Evolutionary conservation across 2,797 vertebrate species (phyloP).

Genomic region (Gallinago stenura): DNA sequence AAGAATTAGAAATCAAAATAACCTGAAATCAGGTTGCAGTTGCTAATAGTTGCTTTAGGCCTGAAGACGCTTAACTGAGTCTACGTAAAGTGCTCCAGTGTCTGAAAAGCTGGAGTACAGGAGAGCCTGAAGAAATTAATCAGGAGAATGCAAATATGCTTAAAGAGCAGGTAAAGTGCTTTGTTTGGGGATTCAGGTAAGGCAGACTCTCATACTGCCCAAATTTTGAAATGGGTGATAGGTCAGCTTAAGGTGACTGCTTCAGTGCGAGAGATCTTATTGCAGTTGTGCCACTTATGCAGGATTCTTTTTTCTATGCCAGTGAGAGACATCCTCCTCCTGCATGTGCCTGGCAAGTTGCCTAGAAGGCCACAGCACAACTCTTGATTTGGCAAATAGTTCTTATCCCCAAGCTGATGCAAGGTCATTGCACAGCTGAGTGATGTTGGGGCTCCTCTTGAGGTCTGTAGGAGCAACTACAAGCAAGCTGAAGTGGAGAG

Average conservation of each 20-base stretch:
- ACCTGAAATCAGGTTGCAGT: neutral
- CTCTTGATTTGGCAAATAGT: neutral
- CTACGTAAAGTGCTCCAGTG: neutral
- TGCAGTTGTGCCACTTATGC: fast-evolving
- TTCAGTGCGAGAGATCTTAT: neutral
- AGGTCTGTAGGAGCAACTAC: neutral
- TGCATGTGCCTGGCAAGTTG: neutral
- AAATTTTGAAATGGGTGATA: neutral
- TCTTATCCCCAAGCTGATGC: neutral
- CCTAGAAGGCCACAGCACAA: neutral
- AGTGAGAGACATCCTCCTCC: neutral
- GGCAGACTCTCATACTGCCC: neutral
- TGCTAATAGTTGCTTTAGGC: neutral
- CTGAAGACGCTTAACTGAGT: neutral
- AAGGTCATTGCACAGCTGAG: neutral
- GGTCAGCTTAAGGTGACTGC: neutral
- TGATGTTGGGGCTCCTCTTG: neutral
- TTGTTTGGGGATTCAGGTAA: neutral
- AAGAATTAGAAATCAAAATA: neutral
- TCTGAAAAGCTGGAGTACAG: neutral
- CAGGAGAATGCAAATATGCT: neutral
- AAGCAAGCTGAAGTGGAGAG: neutral
- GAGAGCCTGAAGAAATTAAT: neutral
- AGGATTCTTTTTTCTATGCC: neutral
- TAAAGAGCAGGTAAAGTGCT: neutral